Evolutionary conservation across 2,113 vertebrate genomes (phyloP).

Genomic region (Rhinopomastus cyanomelas): DNA sequence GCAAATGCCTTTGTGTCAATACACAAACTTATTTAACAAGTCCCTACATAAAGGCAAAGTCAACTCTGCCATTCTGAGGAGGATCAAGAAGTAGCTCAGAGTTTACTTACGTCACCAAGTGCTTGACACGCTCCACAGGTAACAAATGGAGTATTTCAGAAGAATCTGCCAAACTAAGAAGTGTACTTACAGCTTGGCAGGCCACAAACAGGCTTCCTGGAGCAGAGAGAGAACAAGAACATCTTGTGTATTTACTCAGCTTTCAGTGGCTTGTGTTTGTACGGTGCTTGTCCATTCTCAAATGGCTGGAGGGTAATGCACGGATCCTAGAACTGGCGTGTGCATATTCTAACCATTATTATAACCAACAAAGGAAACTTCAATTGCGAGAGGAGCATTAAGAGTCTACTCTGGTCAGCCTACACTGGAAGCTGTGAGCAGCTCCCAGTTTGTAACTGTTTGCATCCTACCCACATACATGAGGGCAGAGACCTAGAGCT

Average conservation of each 20-base stretch:
- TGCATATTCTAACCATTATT: neutral
- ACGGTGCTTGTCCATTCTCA: neutral
- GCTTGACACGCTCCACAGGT: slow-evolving; percentile 81
- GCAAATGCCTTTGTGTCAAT: too few relatives aligned
- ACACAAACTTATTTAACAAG: neutral
- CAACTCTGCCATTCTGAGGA: neutral
- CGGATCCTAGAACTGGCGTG: neutral
- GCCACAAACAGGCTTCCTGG: slow-evolving; percentile 87
- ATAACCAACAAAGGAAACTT: neutral
- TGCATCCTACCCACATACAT: neutral
- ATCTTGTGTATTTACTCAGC: slow-evolving; percentile 25
- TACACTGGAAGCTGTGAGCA: neutral
- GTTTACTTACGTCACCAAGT: slow-evolving; percentile 80
- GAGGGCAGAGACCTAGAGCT: neutral
- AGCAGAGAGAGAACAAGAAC: slow-evolving; percentile 38
- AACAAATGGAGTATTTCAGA: slow-evolving; percentile 82
- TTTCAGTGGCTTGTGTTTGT: neutral
- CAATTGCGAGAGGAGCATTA: neutral
- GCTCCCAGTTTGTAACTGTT: neutral
- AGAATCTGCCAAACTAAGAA: slow-evolving; percentile 88
- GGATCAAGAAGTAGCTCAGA: neutral
- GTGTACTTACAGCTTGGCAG: slow-evolving; percentile 88
- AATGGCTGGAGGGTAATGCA: neutral
- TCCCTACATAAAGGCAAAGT: neutral
- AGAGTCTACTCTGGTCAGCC: neutral